A percentile compares a stretch with the other conserved stretches of the same genome.
These are phyloP conservation scores for Aricia agestis DNA, from an alignment of 1,140 invertebrate species.

Conservation along the genomic window DNA sequence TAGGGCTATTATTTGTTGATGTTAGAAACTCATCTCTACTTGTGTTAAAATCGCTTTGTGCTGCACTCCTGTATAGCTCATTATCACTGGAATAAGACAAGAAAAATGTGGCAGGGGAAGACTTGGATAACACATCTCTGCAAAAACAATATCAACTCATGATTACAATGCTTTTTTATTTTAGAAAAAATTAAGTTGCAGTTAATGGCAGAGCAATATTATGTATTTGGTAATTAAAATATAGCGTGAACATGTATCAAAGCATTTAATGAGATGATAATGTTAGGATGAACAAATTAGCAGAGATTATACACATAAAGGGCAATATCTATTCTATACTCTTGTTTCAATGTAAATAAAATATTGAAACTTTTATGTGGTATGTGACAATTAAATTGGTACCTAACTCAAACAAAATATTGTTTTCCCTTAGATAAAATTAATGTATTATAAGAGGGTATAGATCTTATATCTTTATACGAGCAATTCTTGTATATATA, in stretches of 20 bases:
- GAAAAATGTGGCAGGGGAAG: conserved; percentile 49
- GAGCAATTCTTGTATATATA: too few relatives aligned
- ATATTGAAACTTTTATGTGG: too few relatives aligned
- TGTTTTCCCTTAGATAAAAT: too few relatives aligned
- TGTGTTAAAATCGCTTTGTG: conserved; percentile 16
- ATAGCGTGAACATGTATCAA: neutral
- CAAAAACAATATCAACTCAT: conserved; percentile 50
- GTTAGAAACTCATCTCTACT: conserved; percentile 10
- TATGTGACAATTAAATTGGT: too few relatives aligned
- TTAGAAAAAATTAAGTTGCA: neutral
- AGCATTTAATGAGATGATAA: conserved; percentile 34
- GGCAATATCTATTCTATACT: too few relatives aligned
- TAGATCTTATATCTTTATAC: too few relatives aligned
- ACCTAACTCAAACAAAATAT: too few relatives aligned
- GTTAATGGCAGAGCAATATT: neutral
- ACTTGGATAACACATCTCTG: conserved; percentile 55
- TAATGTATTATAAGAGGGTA: too few relatives aligned
- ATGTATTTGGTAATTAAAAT: too few relatives aligned
- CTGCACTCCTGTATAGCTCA: conserved; percentile 19
- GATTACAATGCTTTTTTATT: conserved; percentile 20
- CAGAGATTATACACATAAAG: too few relatives aligned
- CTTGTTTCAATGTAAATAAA: too few relatives aligned
- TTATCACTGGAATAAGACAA: conserved; percentile 47
- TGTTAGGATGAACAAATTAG: conserved; percentile 4
- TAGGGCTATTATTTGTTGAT: neutral